Base-by-base conservation (phyloP, 2,113 vertebrate genomes). In the Sceloporus tristichus region DNA sequence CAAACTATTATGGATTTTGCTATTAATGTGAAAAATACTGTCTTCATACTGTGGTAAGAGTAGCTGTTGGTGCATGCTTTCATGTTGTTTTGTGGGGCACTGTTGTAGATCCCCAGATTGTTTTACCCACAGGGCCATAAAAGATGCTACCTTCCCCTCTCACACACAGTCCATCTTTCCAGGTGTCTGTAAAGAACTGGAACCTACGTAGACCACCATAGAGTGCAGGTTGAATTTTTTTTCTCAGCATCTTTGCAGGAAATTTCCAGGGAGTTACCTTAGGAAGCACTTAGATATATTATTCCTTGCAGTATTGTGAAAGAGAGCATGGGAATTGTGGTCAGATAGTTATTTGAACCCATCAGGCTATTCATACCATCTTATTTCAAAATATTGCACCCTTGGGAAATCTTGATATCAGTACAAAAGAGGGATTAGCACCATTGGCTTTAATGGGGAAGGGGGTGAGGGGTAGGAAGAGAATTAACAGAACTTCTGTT, bases 351-450 rank as follows among this genome's bases (percentile, higher is more conserved):
- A 42, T 62, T 71, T 85, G 29, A 75, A 85, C 19, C 40, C 23
- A 74, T 75, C 74, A 76, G 56, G 23, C 25, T 74, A 65, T 85
- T 85, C 73, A 77, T 40, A 40, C 59, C 23, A 38, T 21, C 25
- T 59, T 85, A 76, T 85, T 66, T 77, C 56, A 85, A 85, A 76
- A 85, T 77, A 77, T n/a, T 56, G 62, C 14, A 77, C 21, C 56
- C 74, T 77, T 62, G 56, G 82, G 73, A 56, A 62, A 76, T 27
- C 73, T 62, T 65, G 84, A 40, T 85, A 65, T 7, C 34, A 76
- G 25, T 27, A 42, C 73, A 85, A 85, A 74, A 54, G 34, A 85
- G 16, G 56, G 56, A 76, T 62, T 85, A 76, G 73, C 18, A 40
- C 56, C 38, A 42, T 29, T 62, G 23, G 21, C 23, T 75, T 59